Base-by-base conservation (phyloP, 2,113 vertebrate species). In the Sorex fumeus region DNA sequence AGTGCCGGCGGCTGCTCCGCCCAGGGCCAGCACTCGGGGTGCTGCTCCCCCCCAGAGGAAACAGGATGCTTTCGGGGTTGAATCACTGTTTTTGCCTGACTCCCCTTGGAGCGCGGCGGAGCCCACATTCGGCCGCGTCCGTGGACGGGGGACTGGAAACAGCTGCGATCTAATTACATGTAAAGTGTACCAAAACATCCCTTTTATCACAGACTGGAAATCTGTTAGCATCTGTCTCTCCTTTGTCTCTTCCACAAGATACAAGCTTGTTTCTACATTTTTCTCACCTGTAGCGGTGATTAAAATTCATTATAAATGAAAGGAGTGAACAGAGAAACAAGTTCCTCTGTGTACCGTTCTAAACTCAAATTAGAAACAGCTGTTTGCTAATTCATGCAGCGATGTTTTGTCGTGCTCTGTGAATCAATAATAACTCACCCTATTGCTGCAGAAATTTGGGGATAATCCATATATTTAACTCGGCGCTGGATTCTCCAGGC, bases 351-450 rank as follows among this genome's bases (percentile, higher is more conserved):
- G 98, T 98, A 98, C 98, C 95, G 97, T 98, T 98, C 98, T 97
- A 98, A 98, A 98, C 98, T 98, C 98, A 98, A 98, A 98, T 98
- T 98, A 98, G 98, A 98, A 99, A 98, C 98, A 99, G 98, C 98
- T 99, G 98, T 98, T 98, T 98, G 98, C 98, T 98, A 98, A 98
- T 98, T 98, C 98, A 98, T 98, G 98, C 98, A 98, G 98, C 97
- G 98, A 98, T 97, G 98, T 98, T 98, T 98, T 98, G 98, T 97
- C 96, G 98, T 98, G 98, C 98, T 98, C 98, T 97, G 98, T 98
- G 98, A 98, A 98, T 98, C 98, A 98, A 98, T 98, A 98, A 98
- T 94, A 98, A 97, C 98, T 97, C 97, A 97, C 97, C 97, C 97
- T 96, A 97, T 97, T 96, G 96, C 98, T 95, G 96, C 95, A 94